Evolutionary conservation across 92 coral and sea anemone genomes (phyloP).

Genomic region (Umimayanthus chanpuru): DNA sequence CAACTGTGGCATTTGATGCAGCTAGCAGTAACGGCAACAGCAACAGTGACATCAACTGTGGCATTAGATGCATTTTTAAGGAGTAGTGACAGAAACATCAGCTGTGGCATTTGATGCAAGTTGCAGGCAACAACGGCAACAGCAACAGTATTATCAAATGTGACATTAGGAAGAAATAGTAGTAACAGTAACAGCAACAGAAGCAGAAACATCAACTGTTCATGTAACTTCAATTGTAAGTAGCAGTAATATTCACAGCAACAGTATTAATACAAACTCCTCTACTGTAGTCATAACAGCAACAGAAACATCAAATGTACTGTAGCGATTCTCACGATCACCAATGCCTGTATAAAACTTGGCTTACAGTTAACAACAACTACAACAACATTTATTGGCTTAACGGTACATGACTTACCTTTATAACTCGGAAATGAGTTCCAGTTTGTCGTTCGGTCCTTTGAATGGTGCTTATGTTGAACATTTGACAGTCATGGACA

Average conservation of each 20-base stretch:
- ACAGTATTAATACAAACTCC: not conserved
- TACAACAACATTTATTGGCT: no score
- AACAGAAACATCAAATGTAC: not conserved
- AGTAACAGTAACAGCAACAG: no score
- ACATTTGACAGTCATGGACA: not conserved
- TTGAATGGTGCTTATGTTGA: not conserved
- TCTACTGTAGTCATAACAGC: not conserved
- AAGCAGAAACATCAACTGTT: no score
- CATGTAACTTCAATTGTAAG: not conserved
- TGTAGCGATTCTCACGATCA: not conserved
- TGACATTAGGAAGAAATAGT: no score
- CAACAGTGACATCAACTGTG: not conserved
- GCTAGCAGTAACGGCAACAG: not conserved
- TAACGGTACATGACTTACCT: not conserved
- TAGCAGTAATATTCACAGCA: no score
- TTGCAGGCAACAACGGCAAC: no score
- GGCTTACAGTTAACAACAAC: not conserved
- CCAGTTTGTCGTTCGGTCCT: not conserved
- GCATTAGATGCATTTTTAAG: no score
- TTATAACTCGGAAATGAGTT: constrained; percentile 1
- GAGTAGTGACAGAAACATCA: no score
- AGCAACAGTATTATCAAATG: no score
- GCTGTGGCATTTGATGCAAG: not conserved
- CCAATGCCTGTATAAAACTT: not conserved
- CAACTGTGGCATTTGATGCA: not conserved